A percentile compares a stretch with the other conserved stretches of the same genome.
Conservation (phyloP, 2,113 vertebrate genomes). For the Egretta garzetta region DNA sequence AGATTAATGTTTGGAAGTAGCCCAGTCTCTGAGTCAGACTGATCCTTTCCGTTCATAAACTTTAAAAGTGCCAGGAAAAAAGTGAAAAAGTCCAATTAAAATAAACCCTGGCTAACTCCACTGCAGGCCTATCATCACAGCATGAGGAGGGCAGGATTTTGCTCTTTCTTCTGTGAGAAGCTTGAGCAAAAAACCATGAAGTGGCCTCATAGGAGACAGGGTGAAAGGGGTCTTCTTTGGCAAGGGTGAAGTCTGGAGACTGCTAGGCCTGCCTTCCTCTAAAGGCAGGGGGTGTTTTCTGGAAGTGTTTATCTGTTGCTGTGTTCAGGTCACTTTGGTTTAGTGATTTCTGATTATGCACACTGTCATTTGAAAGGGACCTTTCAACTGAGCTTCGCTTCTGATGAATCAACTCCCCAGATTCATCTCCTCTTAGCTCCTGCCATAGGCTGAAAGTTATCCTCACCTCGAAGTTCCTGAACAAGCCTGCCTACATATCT, state of each 20-base stretch:
- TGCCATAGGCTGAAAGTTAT: not conserved
- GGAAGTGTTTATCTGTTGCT: not conserved
- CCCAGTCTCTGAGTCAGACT: constrained; percentile 61
- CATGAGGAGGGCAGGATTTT: not conserved
- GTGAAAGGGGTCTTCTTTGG: not conserved
- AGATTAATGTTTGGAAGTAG: constrained; percentile 55
- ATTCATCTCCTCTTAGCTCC: not conserved
- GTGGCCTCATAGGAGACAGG: not conserved
- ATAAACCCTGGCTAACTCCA: constrained; percentile 16
- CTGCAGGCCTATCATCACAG: not conserved
- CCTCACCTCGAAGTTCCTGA: not conserved
- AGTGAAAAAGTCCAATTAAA: constrained; percentile 37
- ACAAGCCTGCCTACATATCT: not conserved
- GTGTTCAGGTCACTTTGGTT: not conserved
- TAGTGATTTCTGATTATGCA: not conserved
- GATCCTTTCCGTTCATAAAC: constrained; percentile 63
- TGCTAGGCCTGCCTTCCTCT: not conserved
- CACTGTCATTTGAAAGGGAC: not conserved
- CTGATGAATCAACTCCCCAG: not conserved
- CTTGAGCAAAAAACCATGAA: not conserved
- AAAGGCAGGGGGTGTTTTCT: not conserved
- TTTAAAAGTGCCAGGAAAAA: constrained; percentile 62
- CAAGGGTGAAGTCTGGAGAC: not conserved
- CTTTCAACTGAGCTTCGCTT: not conserved
- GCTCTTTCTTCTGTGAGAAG: not conserved